Percentiles rank a stretch among this genome's conserved stretches.
phyloP scores from a whole-genome alignment of 2,113 vertebrate species.

The Irena cyanogastra region DNA sequence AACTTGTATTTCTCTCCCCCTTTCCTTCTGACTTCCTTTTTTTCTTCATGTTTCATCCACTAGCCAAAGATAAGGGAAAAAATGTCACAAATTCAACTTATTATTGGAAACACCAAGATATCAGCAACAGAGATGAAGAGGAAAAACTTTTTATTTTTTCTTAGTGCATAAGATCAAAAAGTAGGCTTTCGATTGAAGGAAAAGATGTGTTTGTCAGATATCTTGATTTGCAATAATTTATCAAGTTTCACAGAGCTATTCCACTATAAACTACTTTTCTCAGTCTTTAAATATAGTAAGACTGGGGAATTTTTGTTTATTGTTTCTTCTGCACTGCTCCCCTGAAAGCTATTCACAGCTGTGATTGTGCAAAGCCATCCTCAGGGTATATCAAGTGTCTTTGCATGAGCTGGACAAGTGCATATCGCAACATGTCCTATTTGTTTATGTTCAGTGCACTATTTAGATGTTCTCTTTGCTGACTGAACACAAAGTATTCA shows the following conservation, averaged over 20 bases:
- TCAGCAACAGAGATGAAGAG: neutral
- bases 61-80: neutral
- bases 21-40: neutral
- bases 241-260: neutral
- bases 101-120: neutral
- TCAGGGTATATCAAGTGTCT: neutral
- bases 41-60: neutral
- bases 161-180: neutral
- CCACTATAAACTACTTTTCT: neutral
- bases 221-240: neutral
- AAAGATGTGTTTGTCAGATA: neutral
- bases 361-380: neutral
- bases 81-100: neutral
- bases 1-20: neutral
- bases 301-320: neutral
- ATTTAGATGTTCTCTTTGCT: neutral
- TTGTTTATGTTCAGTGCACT: neutral
- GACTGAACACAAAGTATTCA: neutral
- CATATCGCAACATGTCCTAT: neutral
- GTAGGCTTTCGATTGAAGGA: neutral
- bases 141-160: neutral
- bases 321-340: neutral
- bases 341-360: neutral
- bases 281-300: neutral
- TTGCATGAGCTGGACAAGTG: neutral